A percentile compares a stretch with the other conserved stretches of the same genome.
Conservation (phyloP, 2,797 vertebrate species). For the Enteromius afrohamiltoni region DNA sequence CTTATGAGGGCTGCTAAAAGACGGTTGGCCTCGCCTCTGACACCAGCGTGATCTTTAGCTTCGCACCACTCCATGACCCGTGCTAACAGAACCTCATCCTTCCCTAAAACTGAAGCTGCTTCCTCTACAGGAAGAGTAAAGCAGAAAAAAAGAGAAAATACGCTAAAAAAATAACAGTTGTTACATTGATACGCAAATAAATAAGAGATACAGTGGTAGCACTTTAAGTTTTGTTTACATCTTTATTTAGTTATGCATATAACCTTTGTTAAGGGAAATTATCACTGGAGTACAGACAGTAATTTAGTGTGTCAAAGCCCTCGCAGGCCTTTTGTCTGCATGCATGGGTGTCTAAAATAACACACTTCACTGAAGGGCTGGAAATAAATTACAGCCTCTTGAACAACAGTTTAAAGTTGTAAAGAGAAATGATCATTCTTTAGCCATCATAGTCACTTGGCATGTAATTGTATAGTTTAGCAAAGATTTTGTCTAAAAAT, state of each 20-base stretch:
- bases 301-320: slow-evolving; percentile 33
- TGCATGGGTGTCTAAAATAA: slow-evolving; percentile 46
- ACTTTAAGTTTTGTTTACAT: slow-evolving; percentile 31
- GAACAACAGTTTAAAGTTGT: slow-evolving; percentile 23
- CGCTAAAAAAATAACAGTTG: background rate
- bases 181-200: background rate
- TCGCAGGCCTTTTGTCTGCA: slow-evolving; percentile 41
- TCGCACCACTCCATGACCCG: slow-evolving; percentile 88
- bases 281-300: slow-evolving; percentile 30
- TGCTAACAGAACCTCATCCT: slow-evolving; percentile 77
- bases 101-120: slow-evolving; percentile 83
- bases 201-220: background rate
- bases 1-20: slow-evolving; percentile 85
- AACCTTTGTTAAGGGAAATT: slow-evolving; percentile 34
- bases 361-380: slow-evolving; percentile 35
- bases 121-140: slow-evolving; percentile 73
- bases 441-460: slow-evolving; percentile 28
- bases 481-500: slow-evolving; percentile 32
- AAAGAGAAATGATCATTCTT: background rate
- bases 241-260: slow-evolving; percentile 29
- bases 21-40: slow-evolving; percentile 83
- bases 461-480: slow-evolving; percentile 31
- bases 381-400: slow-evolving; percentile 57
- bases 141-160: background rate
- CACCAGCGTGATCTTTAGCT: slow-evolving; percentile 77